These are phyloP conservation scores for Aethes cnicana DNA, from an alignment of 2,888 invertebrate genomes.

Conservation along the genomic window DNA sequence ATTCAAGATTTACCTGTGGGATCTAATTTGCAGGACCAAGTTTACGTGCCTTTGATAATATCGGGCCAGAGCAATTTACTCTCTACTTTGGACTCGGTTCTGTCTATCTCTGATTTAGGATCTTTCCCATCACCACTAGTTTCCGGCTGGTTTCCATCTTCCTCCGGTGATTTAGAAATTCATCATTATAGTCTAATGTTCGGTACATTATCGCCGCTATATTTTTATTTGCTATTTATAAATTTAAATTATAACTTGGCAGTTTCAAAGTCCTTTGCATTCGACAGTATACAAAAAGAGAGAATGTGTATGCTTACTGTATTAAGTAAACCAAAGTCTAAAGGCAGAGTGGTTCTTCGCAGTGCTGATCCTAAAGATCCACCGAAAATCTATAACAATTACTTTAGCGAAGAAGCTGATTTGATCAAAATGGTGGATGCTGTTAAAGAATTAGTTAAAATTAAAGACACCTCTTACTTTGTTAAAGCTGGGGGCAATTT, in stretches of 20 bases:
- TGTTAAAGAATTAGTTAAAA: slow-evolving; percentile 37
- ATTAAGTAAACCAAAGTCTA: slow-evolving; percentile 6
- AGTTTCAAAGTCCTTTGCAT: background rate
- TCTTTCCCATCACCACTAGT: slow-evolving; percentile 1
- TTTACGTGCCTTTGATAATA: slow-evolving; percentile 10
- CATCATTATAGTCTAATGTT: slow-evolving; percentile 4
- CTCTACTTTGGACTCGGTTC: background rate
- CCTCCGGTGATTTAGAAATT: slow-evolving; percentile 43
- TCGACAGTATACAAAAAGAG: slow-evolving; percentile 8
- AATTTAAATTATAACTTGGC: slow-evolving; percentile 7
- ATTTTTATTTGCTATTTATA: background rate
- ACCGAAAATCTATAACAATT: slow-evolving; percentile 82
- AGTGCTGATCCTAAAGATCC: slow-evolving; percentile 32
- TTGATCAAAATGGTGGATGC: slow-evolving; percentile 54
- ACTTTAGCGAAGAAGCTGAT: slow-evolving; percentile 76
- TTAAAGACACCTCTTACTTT: slow-evolving; percentile 11
- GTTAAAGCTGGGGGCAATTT: background rate
- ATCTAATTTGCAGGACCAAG: slow-evolving; percentile 23
- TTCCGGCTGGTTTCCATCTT: slow-evolving; percentile 2
- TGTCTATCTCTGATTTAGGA: slow-evolving; percentile 4
- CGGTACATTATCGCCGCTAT: slow-evolving; percentile 10
- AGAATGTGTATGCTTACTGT: background rate
- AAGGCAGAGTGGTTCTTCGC: slow-evolving; percentile 11
- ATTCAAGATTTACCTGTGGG: slow-evolving; percentile 29
- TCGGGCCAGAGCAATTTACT: slow-evolving; percentile 2